Base-by-base conservation (phyloP, 2,888 invertebrate genomes). In the Noctua janthe region DNA sequence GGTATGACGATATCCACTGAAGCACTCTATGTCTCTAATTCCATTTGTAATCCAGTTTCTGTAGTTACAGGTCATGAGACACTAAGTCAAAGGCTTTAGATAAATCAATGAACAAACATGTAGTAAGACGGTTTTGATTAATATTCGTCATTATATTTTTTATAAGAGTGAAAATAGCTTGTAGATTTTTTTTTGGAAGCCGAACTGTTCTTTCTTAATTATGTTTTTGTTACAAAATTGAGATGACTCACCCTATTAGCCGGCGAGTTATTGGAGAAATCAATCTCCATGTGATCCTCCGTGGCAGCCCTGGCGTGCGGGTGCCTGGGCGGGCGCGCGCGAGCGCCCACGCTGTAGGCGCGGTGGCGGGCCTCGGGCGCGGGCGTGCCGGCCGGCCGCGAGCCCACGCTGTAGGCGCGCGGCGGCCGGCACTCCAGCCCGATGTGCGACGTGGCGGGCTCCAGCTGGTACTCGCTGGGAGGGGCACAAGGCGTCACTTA, bases 201-300 rank as follows among this genome's bases (percentile, higher is more conserved):
- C 5, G 5, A 39, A 39, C 39, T 39, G 39, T 39, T 39, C 39
- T 39, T 39, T 39, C 39, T 39, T 39, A 39, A 39, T 39, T 4
- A 39, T 39, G 39, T 39, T 39, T 39, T 39, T 39, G 0, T 39
- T 39, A 39, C 39, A 39, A 39, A 39, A 23, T 54, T 10, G 23
- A 29, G 51, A n/a, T 20, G 17, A 13, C 74, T 80, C 2, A 94
- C 94, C 92, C 94, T 92, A 39, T 92, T 90, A 49, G 92, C 91
- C 1, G 94, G 93, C 66, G 95, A 94, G 89, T 94, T 94, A 74
- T 92, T 89, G 23, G 94, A 94, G 93, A 96, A 96, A 92, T 96
- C 96, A 87, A 99, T 97, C 95, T 98, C 98, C 98, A 99, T 98
- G 89, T 98, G 97, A 95, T 99, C 98, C 87, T 98, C 98, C 70